Evolutionary conservation across 2,113 vertebrate genomes (phyloP), one percentile per base, ranked within the genome.

Genomic region (Tylochromis polylepis): DNA sequence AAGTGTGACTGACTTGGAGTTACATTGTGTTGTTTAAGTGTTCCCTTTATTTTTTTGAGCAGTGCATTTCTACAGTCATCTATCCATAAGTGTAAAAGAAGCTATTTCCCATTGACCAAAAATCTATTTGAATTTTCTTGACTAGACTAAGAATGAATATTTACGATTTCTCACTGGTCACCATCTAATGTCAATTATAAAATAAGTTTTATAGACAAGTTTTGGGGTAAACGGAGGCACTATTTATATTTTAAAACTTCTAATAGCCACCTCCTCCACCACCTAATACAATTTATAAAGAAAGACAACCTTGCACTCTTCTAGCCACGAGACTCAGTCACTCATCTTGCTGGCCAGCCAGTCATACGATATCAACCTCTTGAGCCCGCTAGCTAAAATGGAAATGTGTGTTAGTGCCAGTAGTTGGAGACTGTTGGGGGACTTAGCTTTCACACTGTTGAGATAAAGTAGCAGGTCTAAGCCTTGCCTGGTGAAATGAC

Each of bases 401-500:
- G 90, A 94, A 95, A 93, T 92, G 84, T 89, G 85, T 72, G 89
- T 93, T 84, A 80, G 89, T 82, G 90, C 75, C 90, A 92, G 88
- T 59, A 87, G 89, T 92, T 85, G 82, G 85, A 85, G 75, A 94
- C 87, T 92, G 87, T 87, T 84, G 90, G 92, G 93, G 91, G 91
- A 94, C 92, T 94, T 92, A 91, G 89, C 90, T 89, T 92, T 93
- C 92, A 92, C 87, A 87, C 72, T 87, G 92, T 90, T 89, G 92
- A 93, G 94, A 95, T 95, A 95, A 95, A 95, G 92, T 91, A 94
- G 94, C 93, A 79, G 92, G 92, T 86, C 92, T 94, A 93, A 94
- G 93, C 94, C 93, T 94, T 20, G 92, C 91, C 92, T 94, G 93
- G 92, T 89, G 93, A 94, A 95, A 95, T 94, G 93, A 95, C 92